A percentile compares a stretch with the other conserved stretches of the same genome.
These are phyloP conservation scores for Cabera pusaria DNA, from an alignment of 2,888 invertebrate genomes.

Conservation along the genomic window DNA sequence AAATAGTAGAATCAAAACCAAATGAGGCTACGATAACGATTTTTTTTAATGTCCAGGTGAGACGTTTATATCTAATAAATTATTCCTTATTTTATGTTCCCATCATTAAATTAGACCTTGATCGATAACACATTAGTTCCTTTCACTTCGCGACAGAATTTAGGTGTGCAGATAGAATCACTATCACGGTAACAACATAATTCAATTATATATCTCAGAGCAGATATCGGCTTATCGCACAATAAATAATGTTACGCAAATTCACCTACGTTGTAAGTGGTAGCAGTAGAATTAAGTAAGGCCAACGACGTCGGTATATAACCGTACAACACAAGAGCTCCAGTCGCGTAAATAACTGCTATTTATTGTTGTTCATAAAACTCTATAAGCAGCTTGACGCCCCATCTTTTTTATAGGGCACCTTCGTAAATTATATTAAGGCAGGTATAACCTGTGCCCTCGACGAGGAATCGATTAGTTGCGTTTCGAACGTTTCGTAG, in stretches of 20 bases:
- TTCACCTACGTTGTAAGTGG: slow-evolving; percentile 15
- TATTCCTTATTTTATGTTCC: slow-evolving; percentile 17
- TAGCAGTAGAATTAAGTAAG: slow-evolving; percentile 32
- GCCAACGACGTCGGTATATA: slow-evolving; percentile 29
- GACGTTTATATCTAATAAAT: slow-evolving; percentile 13
- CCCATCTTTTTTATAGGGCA: slow-evolving; percentile 51
- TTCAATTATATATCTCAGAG: slow-evolving; percentile 32
- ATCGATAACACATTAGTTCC: slow-evolving; percentile 28
- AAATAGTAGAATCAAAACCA: too few species aligned
- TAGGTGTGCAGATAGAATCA: slow-evolving; percentile 30
- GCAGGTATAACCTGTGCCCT: slow-evolving; percentile 54
- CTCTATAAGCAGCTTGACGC: slow-evolving; percentile 41
- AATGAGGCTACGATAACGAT: too few species aligned
- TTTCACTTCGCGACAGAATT: slow-evolving; percentile 22
- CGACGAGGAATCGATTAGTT: slow-evolving; percentile 66
- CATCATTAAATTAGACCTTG: slow-evolving; percentile 27
- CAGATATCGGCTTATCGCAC: slow-evolving; percentile 29
- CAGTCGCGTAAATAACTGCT: slow-evolving; percentile 39
- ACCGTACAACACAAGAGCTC: slow-evolving; percentile 25
- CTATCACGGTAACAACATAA: slow-evolving; percentile 29
- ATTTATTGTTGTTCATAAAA: slow-evolving; percentile 49
- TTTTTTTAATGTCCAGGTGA: slow-evolving; percentile 6
- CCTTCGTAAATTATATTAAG: slow-evolving; percentile 56
- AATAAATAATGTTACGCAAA: slow-evolving; percentile 33
- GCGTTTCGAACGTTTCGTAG: slow-evolving; percentile 58